Percentiles rank a stretch among this genome's conserved stretches.
Evolutionary conservation across 2,797 vertebrate genomes (phyloP).

Genomic region (Myripristis murdjan): DNA sequence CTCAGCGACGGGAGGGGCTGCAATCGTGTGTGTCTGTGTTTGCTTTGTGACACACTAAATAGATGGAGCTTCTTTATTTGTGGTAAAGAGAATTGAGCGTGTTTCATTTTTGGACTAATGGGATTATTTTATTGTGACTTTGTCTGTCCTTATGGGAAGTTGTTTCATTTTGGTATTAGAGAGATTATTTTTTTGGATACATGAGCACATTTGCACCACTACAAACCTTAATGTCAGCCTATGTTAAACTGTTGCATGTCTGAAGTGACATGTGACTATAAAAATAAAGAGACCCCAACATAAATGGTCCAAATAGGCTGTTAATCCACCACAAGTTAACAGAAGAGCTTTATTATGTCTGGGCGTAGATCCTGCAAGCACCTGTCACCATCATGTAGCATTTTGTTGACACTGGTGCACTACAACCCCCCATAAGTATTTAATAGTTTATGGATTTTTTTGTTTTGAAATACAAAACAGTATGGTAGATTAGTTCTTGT

Average conservation of each 20-base stretch:
- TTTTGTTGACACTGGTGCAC: too few species aligned
- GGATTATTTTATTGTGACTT: conserved; percentile 11
- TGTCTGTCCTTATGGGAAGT: background rate
- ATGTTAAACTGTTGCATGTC: too few species aligned
- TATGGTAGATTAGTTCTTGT: too few species aligned
- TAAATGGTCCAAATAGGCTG: too few species aligned
- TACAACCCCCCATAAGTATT: too few species aligned
- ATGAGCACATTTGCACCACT: background rate
- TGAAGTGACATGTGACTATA: too few species aligned
- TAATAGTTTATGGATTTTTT: background rate
- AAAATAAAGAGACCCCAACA: too few species aligned
- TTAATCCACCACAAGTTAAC: too few species aligned
- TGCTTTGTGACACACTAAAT: conserved; percentile 17
- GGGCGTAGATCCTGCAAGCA: too few species aligned
- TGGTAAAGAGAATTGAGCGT: background rate
- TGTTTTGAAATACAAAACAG: background rate
- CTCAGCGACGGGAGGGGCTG: conserved; percentile 45
- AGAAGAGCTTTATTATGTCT: too few species aligned
- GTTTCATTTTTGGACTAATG: background rate
- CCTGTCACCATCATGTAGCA: too few species aligned
- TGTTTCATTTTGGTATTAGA: conserved; percentile 1
- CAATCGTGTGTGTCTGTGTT: conserved; percentile 41
- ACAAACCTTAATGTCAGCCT: background rate
- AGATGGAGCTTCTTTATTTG: conserved; percentile 7
- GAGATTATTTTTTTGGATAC: background rate